A percentile compares a stretch with the other conserved stretches of the same genome.
Evolutionary conservation across 2,797 vertebrate genomes (phyloP).

Genomic region (Arctocebus calabarensis): DNA sequence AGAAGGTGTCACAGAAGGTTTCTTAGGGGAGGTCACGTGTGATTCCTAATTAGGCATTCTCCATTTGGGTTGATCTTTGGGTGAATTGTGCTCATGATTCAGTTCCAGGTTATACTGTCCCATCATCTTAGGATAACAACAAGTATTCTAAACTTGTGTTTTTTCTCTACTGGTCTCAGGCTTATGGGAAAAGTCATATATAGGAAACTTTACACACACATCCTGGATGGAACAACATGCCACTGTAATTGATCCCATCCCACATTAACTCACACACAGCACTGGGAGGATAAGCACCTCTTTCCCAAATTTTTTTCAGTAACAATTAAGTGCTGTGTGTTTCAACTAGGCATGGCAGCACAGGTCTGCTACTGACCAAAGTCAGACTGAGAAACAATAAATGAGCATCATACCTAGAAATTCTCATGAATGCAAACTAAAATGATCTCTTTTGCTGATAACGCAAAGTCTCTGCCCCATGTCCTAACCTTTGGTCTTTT

Average conservation of each 20-base stretch:
- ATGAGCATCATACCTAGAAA: background rate
- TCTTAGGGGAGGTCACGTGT: background rate
- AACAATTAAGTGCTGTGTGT: accelerated
- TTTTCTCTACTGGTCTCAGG: background rate
- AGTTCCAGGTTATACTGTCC: background rate
- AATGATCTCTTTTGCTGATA: background rate
- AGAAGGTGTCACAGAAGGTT: background rate
- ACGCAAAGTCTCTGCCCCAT: background rate
- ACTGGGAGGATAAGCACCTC: background rate
- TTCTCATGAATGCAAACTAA: background rate
- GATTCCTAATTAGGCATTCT: constrained; percentile 23
- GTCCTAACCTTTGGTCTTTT: background rate
- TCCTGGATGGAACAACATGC: background rate
- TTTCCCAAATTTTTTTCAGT: background rate
- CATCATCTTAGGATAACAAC: background rate
- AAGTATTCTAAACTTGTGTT: background rate
- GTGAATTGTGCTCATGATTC: background rate
- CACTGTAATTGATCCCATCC: background rate
- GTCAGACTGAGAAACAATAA: background rate
- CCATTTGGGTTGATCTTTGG: background rate
- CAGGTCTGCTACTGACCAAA: background rate
- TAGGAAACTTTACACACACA: background rate
- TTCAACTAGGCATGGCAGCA: background rate
- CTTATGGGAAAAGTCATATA: background rate
- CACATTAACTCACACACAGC: accelerated